phyloP scores from a whole-genome alignment of 2,113 vertebrate genomes.

The Zootoca vivipara region DNA sequence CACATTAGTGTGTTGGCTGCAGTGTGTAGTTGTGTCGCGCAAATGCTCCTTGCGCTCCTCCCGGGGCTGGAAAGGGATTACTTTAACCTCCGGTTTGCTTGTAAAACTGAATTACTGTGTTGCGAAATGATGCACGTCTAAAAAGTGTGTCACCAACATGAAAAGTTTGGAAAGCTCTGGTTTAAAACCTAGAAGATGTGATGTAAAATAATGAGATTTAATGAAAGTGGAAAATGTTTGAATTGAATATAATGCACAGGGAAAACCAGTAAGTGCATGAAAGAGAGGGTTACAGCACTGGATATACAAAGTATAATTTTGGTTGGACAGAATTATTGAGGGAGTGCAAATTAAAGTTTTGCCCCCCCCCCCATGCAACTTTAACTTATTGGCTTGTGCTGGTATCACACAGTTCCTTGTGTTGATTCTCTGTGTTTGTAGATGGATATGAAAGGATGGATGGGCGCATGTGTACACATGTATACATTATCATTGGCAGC shows the following conservation, averaged over 20 bases:
- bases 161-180: no score
- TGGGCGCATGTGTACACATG: neutral
- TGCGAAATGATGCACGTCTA: no score
- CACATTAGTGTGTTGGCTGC: no score
- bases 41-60: no score
- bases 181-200: no score
- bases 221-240: neutral
- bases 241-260: neutral
- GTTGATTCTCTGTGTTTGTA: neutral
- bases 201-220: neutral
- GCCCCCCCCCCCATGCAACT: no score
- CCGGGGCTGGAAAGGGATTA: no score
- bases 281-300: neutral
- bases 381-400: neutral
- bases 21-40: no score
- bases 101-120: no score
- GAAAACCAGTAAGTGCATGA: neutral
- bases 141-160: no score
- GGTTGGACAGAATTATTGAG: neutral
- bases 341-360: neutral
- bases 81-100: no score
- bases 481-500: neutral
- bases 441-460: neutral
- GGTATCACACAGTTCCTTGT: neutral
- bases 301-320: neutral